These are phyloP conservation scores for Andrena chrysosceles DNA, from an alignment of 2,888 invertebrate species.

Conservation along the genomic window DNA sequence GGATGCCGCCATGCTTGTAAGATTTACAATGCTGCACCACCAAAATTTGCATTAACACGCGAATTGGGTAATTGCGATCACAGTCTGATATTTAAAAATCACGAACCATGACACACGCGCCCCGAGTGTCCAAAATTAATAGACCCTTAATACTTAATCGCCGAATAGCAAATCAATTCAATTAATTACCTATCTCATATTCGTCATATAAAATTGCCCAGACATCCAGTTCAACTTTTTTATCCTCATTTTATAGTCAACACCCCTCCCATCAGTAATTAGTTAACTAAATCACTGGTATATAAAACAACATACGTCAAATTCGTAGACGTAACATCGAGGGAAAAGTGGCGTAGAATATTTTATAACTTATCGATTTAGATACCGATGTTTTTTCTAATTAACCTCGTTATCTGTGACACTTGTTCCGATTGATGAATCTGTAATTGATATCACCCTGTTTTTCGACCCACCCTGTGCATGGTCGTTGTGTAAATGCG, in stretches of 20 bases:
- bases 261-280: background rate
- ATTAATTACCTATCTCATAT: background rate
- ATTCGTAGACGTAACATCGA: background rate
- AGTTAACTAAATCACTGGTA: too few species aligned
- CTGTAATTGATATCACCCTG: conserved; percentile 21
- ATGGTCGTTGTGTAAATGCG: conserved; percentile 51
- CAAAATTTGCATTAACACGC: conserved; percentile 3
- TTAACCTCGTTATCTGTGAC: conserved; percentile 11
- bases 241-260: background rate
- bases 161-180: background rate
- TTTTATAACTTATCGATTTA: conserved; percentile 11
- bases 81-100: background rate
- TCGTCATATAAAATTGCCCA: background rate
- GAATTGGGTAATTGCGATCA: background rate
- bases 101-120: too few species aligned
- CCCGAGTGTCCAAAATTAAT: background rate
- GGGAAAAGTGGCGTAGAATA: background rate
- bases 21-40: background rate
- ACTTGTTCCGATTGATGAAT: conserved; percentile 10
- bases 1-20: conserved; percentile 26
- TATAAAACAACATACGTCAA: background rate
- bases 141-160: background rate
- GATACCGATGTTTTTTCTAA: conserved; percentile 6
- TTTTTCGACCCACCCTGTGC: conserved; percentile 44
- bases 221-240: background rate